Evolutionary conservation across 1,140 invertebrate species (phyloP).

Genomic region (Diorhabda sublineata): DNA sequence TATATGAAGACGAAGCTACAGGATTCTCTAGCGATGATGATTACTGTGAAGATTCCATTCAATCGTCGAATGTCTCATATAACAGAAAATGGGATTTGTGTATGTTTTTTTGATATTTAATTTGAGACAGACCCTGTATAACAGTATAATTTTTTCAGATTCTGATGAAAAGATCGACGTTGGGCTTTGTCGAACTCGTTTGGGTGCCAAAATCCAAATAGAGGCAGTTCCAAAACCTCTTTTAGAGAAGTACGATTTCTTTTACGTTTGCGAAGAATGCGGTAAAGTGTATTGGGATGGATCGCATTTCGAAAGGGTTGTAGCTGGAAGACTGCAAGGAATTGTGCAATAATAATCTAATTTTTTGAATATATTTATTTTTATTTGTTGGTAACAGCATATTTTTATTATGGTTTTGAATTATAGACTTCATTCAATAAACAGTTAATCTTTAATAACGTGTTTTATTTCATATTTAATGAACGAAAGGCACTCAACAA

Average conservation of each 20-base stretch:
- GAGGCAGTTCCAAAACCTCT: conserved; percentile 50
- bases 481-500: too few species aligned
- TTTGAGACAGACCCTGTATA: not conserved
- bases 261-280: conserved; percentile 61
- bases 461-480: not conserved
- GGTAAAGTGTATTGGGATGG: conserved; percentile 67
- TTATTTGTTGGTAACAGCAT: conserved; percentile 9
- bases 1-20: conserved; percentile 40
- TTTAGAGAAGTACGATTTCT: conserved; percentile 50
- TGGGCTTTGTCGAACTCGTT: conserved; percentile 44
- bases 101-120: conserved; percentile 22
- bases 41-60: conserved; percentile 37
- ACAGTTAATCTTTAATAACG: conserved; percentile 1
- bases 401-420: conserved; percentile 18
- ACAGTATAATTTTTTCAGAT: conserved; percentile 29
- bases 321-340: conserved; percentile 45
- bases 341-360: conserved; percentile 38
- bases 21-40: conserved; percentile 44
- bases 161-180: conserved; percentile 45
- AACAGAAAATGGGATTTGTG: conserved; percentile 38
- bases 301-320: conserved; percentile 51
- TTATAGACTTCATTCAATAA: conserved; percentile 15
- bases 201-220: conserved; percentile 51
- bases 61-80: conserved; percentile 34
- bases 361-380: not conserved